Evolutionary conservation across 2,113 vertebrate genomes (phyloP), one percentile per base, ranked within the genome.

Genomic region (Stegostoma tigrinum): DNA sequence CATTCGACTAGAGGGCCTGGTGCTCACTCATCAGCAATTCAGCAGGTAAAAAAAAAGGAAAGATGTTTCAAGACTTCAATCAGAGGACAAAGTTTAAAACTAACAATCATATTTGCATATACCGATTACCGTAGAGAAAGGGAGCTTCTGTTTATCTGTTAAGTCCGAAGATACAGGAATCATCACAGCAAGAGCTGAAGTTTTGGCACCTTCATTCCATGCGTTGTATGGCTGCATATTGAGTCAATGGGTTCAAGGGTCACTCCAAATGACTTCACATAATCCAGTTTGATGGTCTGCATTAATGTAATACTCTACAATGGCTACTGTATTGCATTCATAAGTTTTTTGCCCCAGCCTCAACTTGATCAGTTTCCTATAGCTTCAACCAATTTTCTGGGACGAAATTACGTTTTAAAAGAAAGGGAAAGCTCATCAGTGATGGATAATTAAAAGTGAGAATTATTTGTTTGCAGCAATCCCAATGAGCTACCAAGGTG

Each of bases 11-110:
- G 99, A 99, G 96, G 99, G 99, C 83, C 96, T 99, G 83, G 99
- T 99, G 95, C 98, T 99, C 17, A 99, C 99, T 87, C 99, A 99
- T 97, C 99, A 99, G 96, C 99, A 99, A 97, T 99, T 99, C 96
- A 99, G 99, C 97, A 99, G 99, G 99, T 99, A 96, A 96, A 45
- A 21, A 94, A 23, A 23, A 10, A 48, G 23, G 93, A 14, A 19
- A 75, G 27, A 95, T 12, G 27, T 10, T 10, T 0, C 10, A 34
- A 68, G 38, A 12, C 45, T 95, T 72, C 64, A 12, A 38, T 66
- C 17, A 2, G 64, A 93, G 64, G 3, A 64, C 55, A 38, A 93
- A 2, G 2, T 38, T 42, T 45, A 90, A 61, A 90, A 61, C 48
- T 89, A 38, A 42, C 14, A 42, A 17, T 24, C 10, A 12, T 87